phyloP scores from a whole-genome alignment of 2,888 invertebrate species.

The Yponomeuta cagnagella region DNA sequence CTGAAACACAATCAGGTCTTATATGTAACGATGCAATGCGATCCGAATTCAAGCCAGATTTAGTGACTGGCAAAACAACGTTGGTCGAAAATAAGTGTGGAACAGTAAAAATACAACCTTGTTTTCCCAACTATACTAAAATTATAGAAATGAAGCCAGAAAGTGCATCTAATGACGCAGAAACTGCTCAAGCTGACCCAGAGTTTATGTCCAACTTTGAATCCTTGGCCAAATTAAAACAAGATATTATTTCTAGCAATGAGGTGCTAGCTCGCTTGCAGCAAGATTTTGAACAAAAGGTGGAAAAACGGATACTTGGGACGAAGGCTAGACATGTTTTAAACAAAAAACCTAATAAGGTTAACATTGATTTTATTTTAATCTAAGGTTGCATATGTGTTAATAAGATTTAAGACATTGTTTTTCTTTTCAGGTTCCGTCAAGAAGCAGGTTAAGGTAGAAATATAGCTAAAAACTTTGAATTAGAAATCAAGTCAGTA shows the following conservation, averaged over 20 bases:
- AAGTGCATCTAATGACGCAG: neutral
- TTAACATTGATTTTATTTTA: too few species aligned
- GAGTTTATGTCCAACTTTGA: neutral
- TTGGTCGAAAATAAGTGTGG: neutral
- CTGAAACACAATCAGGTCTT: too few species aligned
- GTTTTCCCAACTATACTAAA: neutral
- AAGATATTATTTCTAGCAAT: neutral
- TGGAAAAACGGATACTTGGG: neutral
- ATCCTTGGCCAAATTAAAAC: slow-evolving; percentile 1
- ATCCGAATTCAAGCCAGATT: neutral
- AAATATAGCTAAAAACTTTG: too few species aligned
- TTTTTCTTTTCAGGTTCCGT: too few species aligned
- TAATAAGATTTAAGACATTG: too few species aligned
- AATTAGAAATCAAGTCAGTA: too few species aligned
- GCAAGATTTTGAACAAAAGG: neutral
- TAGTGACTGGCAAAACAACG: neutral
- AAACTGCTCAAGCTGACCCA: neutral
- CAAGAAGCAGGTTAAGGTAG: too few species aligned
- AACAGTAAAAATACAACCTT: neutral
- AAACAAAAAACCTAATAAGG: too few species aligned
- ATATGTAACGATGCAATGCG: too few species aligned
- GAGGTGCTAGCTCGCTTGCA: neutral
- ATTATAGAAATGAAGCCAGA: neutral
- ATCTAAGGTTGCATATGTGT: too few species aligned
- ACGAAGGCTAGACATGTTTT: neutral